Evolutionary conservation across 2,888 invertebrate species (phyloP), one percentile per base, ranked within the genome.

Genomic region (Rutpela maculata): DNA sequence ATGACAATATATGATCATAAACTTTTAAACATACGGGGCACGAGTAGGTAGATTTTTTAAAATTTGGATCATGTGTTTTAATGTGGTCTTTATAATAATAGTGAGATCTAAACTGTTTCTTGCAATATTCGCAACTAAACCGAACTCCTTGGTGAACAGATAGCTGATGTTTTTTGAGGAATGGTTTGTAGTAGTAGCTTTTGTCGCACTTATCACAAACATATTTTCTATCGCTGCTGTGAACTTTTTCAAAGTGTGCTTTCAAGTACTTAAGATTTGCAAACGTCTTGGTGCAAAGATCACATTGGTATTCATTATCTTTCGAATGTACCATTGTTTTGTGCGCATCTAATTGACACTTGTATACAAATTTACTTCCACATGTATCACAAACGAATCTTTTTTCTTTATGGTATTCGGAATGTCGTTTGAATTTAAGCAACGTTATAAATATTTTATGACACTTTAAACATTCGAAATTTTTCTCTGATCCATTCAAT

Each of bases 321-420:
- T 43, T 80, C 31, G 74, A 74, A 55, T 84, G 83, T 17, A 81
- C 81, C n/a, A 74, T 66, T 38, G 1, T 90, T 85, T 84, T 93
- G 92, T 0, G 91, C 89, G 74, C 91, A 91, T 81, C 93, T 83
- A 80, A 91, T 91, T 84, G 91, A 91, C 79, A 91, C 90, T 63
- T 3, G 15, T 91, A 91, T 0, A 91, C 88, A 59, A 84, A 85
- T 38, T 69, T 74, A 71, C 80, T 81, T 6, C 71, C 62, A 72
- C 86, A 86, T 73, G 80, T 73, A 10, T 82, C 75, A 67, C 86
- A 86, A n/a, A 77, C 31, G 15, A 80, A 75, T 7, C 72, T 80
- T 78, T 83, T 84, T 15, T 80, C 82, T 62, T 69, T 43, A 74
- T 84, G 83, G 22, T 57, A 76, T 18, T 75, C 74, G 56, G 65